phyloP scores from a whole-genome alignment of 2,888 invertebrate genomes.

The Caenorhabditis sp. region DNA sequence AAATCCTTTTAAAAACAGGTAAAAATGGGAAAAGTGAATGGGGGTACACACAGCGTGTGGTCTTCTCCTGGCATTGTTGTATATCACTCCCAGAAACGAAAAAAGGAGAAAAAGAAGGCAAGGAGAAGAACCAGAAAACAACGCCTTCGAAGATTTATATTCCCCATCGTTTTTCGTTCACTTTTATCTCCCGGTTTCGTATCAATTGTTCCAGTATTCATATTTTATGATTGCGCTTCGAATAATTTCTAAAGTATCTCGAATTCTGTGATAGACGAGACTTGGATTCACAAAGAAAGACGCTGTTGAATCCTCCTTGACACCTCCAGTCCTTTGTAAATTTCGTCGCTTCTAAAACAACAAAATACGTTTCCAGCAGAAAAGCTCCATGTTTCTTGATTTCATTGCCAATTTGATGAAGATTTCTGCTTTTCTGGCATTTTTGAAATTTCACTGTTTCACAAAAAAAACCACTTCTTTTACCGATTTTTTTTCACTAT shows the following conservation, averaged over 20 bases:
- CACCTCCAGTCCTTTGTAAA: no score
- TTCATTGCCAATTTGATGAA: no score
- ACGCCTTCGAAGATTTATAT: slow-evolving; percentile 31
- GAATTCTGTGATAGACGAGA: no score
- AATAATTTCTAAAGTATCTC: neutral
- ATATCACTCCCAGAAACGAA: slow-evolving; percentile 10
- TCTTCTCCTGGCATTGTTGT: slow-evolving; percentile 11
- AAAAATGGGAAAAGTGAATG: slow-evolving; percentile 12
- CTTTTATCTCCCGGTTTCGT: slow-evolving; percentile 26
- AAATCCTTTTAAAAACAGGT: slow-evolving; percentile 42
- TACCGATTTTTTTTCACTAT: no score
- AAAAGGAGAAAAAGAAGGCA: slow-evolving; percentile 12
- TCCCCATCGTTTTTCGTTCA: slow-evolving; percentile 21
- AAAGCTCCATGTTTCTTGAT: no score
- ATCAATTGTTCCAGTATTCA: slow-evolving; percentile 31
- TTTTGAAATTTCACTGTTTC: no score
- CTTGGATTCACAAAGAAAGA: no score
- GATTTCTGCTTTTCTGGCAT: no score
- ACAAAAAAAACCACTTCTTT: no score
- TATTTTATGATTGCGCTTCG: neutral
- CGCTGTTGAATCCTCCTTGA: neutral
- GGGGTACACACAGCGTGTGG: slow-evolving; percentile 26
- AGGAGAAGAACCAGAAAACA: slow-evolving; percentile 24
- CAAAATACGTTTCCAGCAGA: no score
- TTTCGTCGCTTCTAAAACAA: no score